Conservation (phyloP, 2,888 invertebrate species). For the Hyposoter didymator region DNA sequence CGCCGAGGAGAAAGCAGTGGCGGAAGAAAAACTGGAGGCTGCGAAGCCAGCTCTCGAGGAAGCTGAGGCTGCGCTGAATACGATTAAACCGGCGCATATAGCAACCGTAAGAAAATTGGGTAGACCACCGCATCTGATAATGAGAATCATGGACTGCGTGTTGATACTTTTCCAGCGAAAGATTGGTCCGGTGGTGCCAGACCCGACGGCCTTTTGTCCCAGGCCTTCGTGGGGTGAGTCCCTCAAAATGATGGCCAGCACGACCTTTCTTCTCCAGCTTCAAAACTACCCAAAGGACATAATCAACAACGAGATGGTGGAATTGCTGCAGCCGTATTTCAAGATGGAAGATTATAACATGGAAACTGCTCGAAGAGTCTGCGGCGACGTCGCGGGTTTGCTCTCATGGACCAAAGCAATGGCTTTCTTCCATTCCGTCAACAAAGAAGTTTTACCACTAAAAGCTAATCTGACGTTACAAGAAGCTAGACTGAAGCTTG, state of each 20-base stretch:
- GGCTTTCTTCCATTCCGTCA: conserved; percentile 97
- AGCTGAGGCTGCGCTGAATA: conserved; percentile 97
- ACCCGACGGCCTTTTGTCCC: conserved; percentile 92
- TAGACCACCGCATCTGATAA: conserved; percentile 97
- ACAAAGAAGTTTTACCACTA: conserved; percentile 97
- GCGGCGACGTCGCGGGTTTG: conserved; percentile 98
- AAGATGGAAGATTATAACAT: conserved; percentile 98
- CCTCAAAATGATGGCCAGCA: conserved; percentile 98
- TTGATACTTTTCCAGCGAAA: conserved; percentile 96
- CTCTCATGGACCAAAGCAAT: conserved; percentile 98
- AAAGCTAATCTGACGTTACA: conserved; percentile 96
- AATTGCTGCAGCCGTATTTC: conserved; percentile 95
- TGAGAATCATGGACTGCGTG: conserved; percentile 99
- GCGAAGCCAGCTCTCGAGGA: conserved; percentile 98
- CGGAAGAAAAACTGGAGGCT: conserved; percentile 96
- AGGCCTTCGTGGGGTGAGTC: conserved; percentile 99
- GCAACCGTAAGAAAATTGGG: conserved; percentile 97
- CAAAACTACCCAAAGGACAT: conserved; percentile 98
- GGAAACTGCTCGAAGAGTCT: conserved; percentile 97
- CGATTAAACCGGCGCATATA: conserved; percentile 98
- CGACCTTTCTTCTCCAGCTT: conserved; percentile 95
- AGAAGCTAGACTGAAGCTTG: conserved; percentile 94
- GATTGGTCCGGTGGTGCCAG: conserved; percentile 91
- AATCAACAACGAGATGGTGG: conserved; percentile 98
- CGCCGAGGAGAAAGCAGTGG: conserved; percentile 94